Base-by-base conservation (phyloP, 2,113 vertebrate genomes). In the Rattus rattus region DNA sequence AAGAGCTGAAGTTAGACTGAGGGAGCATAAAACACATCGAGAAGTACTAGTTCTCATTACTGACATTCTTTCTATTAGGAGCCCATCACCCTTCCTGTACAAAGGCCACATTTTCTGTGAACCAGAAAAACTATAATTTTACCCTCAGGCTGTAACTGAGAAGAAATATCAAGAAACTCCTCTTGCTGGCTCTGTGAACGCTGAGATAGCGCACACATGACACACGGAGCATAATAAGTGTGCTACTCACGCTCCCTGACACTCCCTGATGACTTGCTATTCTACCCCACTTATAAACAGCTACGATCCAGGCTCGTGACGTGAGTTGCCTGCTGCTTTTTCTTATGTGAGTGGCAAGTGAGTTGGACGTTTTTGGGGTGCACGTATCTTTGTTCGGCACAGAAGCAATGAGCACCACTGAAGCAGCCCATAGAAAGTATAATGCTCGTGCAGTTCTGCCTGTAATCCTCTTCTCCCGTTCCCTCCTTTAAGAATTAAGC, bases 281-380 rank as follows among this genome's bases (percentile, higher is more conserved):
- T 97, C 95, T 94, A 52, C 47, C 59, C 49, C 24, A 1, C 96
- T 96, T 96, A 92, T 95, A 96, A 97, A 95, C 69, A 97, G 89
- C 75, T 96, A n/a, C 4, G 70, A 94, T 95, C 81, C 83, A 94
- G 95, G 98, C 87, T 94, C 76, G 94, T 33, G 28, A 94, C 96
- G 89, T 54, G 96, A 97, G 90, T 94, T 70, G 43, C 5, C 75
- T 97, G 96, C 75, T 0, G 0, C 75, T 95, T 97, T 84, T 97
- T 97, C 95, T 84, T 96, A 61, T 81, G 63, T 89, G 96, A 96
- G 16, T 92, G 87, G 92, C 59, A 97, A 94, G 88, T 85, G 85
- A 94, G 76, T 85, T 96, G 92, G 96, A 94, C 94, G 65, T 93
- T 79, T 96, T 94, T 92, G 20, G 52, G 56, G n/a, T 56, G 69